Conservation (phyloP, 2,113 vertebrate genomes). For the Oenanthe oenanthe region DNA sequence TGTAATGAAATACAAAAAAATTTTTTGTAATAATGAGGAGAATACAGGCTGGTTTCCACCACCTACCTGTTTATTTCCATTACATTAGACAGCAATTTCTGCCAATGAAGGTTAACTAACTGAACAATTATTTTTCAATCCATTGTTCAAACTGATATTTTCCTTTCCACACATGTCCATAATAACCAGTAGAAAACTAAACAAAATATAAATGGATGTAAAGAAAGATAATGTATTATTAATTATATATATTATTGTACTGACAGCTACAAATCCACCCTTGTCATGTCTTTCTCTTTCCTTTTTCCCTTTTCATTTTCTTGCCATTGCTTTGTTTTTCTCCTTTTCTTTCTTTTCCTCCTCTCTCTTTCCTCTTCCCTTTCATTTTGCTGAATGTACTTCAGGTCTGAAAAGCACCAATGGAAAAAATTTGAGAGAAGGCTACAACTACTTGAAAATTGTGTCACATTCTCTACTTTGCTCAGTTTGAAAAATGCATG, state of each 20-base stretch:
- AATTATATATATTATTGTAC: neutral
- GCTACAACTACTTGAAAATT: neutral
- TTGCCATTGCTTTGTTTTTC: neutral
- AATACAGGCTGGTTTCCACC: neutral
- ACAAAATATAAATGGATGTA: neutral
- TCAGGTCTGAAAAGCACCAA: neutral
- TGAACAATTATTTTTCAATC: neutral
- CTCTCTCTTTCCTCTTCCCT: neutral
- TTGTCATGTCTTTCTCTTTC: neutral
- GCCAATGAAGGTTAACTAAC: neutral
- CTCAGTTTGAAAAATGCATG: neutral
- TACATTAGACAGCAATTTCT: neutral
- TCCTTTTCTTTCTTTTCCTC: neutral
- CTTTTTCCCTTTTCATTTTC: neutral
- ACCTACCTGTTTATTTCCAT: neutral
- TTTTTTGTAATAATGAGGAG: neutral
- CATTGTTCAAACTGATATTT: neutral
- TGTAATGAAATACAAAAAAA: neutral
- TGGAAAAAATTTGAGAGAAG: neutral
- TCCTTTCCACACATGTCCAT: neutral
- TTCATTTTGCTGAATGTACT: neutral
- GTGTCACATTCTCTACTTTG: neutral
- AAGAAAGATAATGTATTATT: neutral
- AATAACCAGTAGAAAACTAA: neutral
- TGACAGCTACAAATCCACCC: neutral